These are phyloP conservation scores for Galbula dea DNA, from an alignment of 2,113 vertebrate species.

Conservation along the genomic window DNA sequence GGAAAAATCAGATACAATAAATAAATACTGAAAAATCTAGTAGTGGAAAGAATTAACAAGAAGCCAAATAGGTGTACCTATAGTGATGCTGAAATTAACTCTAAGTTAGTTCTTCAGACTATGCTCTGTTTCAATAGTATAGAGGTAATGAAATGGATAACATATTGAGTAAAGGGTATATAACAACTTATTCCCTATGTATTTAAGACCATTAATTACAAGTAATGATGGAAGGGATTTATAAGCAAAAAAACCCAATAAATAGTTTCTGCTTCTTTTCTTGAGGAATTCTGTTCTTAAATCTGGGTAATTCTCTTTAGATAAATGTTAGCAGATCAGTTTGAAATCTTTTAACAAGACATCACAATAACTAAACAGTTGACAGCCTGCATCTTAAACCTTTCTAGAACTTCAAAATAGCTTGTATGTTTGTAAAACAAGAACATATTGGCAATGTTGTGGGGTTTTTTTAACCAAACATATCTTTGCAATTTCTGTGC, in stretches of 20 bases:
- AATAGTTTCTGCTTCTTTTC: background rate
- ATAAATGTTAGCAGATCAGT: background rate
- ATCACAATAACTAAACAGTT: background rate
- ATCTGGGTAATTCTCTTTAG: background rate
- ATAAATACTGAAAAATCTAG: background rate
- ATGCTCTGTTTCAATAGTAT: too few relatives aligned
- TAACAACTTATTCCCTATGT: background rate
- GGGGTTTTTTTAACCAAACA: conserved; percentile 30
- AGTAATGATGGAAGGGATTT: background rate
- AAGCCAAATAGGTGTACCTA: background rate
- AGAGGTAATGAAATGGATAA: background rate
- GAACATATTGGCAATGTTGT: conserved; percentile 13
- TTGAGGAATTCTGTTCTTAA: background rate
- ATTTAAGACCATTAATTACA: background rate
- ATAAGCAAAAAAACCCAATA: background rate
- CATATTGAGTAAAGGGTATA: background rate
- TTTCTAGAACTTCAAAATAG: conserved; percentile 27
- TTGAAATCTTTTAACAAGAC: background rate
- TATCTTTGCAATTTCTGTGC: conserved; percentile 36
- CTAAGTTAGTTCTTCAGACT: too few relatives aligned
- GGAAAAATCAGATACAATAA: background rate
- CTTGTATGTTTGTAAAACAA: conserved; percentile 34
- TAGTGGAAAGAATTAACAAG: background rate
- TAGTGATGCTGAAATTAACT: too few relatives aligned
- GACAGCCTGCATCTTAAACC: conserved; percentile 22